Conservation (phyloP, 2,888 invertebrate genomes). For the Itoplectis maculator region DNA sequence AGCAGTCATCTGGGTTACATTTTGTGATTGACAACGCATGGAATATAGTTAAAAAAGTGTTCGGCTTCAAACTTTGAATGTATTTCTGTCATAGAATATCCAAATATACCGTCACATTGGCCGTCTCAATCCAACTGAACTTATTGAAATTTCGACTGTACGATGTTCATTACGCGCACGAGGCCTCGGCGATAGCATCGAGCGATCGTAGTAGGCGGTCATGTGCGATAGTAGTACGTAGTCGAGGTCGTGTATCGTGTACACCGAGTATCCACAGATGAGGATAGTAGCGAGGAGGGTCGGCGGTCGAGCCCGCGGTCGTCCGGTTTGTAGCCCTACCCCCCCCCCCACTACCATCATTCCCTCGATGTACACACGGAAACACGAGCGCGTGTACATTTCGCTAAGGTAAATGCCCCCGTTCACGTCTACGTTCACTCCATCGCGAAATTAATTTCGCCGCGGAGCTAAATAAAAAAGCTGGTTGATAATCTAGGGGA, state of each 20-base stretch:
- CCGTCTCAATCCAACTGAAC: neutral
- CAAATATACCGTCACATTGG: neutral
- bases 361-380: slow-evolving; percentile 47
- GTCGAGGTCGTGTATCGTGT: slow-evolving; percentile 37
- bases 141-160: slow-evolving; percentile 23
- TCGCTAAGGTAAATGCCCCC: neutral
- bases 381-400: slow-evolving; percentile 33
- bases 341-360: slow-evolving; percentile 20
- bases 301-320: slow-evolving; percentile 41
- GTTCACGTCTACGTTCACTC: neutral
- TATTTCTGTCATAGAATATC: neutral
- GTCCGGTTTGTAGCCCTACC: slow-evolving; percentile 51
- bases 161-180: slow-evolving; percentile 11
- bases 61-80: neutral
- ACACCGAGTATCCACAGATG: slow-evolving; percentile 20
- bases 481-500: neutral
- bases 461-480: neutral
- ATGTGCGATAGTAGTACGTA: slow-evolving; percentile 44
- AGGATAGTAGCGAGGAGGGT: slow-evolving; percentile 39
- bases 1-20: too few species aligned
- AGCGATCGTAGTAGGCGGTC: slow-evolving; percentile 42
- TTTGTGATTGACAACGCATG: too few species aligned
- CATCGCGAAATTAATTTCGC: neutral
- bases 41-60: too few species aligned
- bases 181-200: slow-evolving; percentile 33